A percentile compares a stretch with the other conserved stretches of the same genome.
These are phyloP conservation scores for Anagrus nilaparvatae DNA, from an alignment of 1,140 invertebrate genomes.

Conservation along the genomic window DNA sequence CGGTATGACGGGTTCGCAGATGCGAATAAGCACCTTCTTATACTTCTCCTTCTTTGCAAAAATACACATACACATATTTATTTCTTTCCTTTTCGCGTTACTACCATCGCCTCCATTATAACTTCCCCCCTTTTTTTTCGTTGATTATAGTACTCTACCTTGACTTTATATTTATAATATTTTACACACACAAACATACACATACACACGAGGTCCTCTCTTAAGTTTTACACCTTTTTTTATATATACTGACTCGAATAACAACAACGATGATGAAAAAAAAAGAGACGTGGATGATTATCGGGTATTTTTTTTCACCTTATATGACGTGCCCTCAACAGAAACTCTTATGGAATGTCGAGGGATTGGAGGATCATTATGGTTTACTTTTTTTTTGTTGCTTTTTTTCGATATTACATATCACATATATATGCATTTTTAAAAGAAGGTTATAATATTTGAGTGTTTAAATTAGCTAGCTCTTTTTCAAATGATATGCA, in stretches of 20 bases:
- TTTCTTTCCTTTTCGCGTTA: constrained; percentile 18
- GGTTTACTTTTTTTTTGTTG: constrained; percentile 20
- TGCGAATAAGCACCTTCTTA: too few relatives aligned
- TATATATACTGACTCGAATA: not conserved
- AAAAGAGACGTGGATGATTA: constrained; percentile 4
- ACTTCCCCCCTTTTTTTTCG: not conserved
- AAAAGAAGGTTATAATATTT: too few relatives aligned
- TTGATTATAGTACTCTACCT: not conserved
- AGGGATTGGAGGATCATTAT: constrained; percentile 13
- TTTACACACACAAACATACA: constrained; percentile 1
- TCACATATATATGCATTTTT: constrained; percentile 9
- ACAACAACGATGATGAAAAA: not conserved
- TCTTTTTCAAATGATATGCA: too few relatives aligned
- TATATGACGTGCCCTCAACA: too few relatives aligned
- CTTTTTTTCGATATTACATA: constrained; percentile 29
- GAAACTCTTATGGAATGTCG: constrained; percentile 26
- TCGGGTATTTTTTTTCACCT: too few relatives aligned
- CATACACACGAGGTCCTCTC: not conserved
- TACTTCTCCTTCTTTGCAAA: too few relatives aligned
- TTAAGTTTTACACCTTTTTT: constrained; percentile 7
- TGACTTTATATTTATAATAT: too few relatives aligned
- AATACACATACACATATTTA: too few relatives aligned
- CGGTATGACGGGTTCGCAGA: constrained; percentile 42
- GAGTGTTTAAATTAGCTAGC: too few relatives aligned
- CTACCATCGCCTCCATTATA: not conserved